Evolutionary conservation across 2,797 vertebrate species (phyloP).

Genomic region (Muscicapa comitata): DNA sequence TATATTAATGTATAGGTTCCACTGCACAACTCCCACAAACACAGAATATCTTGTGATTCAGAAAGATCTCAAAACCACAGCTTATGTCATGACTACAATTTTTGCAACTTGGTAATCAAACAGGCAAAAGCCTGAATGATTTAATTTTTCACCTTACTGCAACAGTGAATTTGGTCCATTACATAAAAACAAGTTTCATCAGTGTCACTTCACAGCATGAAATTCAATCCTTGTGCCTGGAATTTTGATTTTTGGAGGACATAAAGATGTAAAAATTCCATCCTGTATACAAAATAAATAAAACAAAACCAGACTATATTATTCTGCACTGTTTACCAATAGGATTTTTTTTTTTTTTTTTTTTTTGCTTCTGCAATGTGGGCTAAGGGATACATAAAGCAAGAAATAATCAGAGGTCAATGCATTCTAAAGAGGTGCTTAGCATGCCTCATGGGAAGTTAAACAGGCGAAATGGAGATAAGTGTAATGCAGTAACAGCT

Average conservation of each 20-base stretch:
- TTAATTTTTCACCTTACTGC: background rate
- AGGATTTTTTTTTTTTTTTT: background rate
- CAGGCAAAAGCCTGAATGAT: background rate
- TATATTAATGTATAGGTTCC: background rate
- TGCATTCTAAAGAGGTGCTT: conserved; percentile 49
- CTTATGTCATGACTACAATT: background rate
- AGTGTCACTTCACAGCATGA: background rate
- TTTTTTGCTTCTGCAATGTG: conserved; percentile 10
- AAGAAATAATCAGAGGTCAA: conserved; percentile 58
- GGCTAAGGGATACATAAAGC: conserved; percentile 57
- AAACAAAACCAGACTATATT: background rate
- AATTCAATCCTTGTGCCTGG: background rate
- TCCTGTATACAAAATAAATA: background rate
- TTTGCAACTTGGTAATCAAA: background rate
- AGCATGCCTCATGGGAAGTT: conserved; percentile 52
- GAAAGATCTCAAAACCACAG: background rate
- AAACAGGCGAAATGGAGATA: conserved; percentile 20
- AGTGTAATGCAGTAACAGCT: conserved; percentile 33
- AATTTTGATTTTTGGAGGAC: background rate
- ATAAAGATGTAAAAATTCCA: background rate
- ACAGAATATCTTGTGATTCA: background rate
- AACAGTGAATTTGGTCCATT: background rate
- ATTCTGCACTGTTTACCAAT: background rate
- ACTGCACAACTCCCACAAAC: background rate
- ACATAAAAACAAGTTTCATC: background rate